Evolutionary conservation across 2,113 vertebrate species (phyloP), one percentile per base, ranked within the genome.

Genomic region (Gallinago media): DNA sequence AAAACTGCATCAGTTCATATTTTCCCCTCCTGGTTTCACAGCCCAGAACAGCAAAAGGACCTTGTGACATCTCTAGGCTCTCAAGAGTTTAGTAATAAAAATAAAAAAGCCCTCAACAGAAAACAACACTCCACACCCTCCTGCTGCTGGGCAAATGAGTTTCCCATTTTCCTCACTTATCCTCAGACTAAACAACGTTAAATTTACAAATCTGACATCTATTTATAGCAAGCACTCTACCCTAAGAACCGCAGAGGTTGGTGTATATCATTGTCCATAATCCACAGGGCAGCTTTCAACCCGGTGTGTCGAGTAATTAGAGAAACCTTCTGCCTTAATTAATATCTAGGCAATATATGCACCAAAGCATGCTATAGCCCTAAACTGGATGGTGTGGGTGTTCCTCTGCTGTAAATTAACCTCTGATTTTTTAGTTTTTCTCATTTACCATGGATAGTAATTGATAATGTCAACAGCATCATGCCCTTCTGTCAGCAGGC

Each of bases 11-110:
- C 88, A 77, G 58, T 97, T 97, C 95, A 97, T 96, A 93, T 97
- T 97, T 97, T 97, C 97, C 95, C 75, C 73, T 96, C 59, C 85
- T 85, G 85, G 26, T 95, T 97, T 95, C 91, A 85, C 68, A 89
- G 68, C 42, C 78, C 81, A 62, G 67, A 86, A 65, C 38, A 58
- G 88, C 23, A 84, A 78, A 87, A 94, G 59, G 86, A 91, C 96
- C 79, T 92, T 92, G 93, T 93, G 94, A 94, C 93, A 95, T 82
- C 47, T 91, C 92, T 62, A 92, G 54, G 38, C 65, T 91, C 79
- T 93, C 85, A 66, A 70, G 91, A 83, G 86, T 67, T 92, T 86
- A 92, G 95, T 88, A 95, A 95, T 82, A 96, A 96, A 94, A 96
- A 90, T 88, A 85, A 94, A 96, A 86, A 88, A 47, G 47, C 84